A percentile compares a stretch with the other conserved stretches of the same genome.
These are phyloP conservation scores for Oncorhynchus masou DNA, from an alignment of 2,113 vertebrate species.

Conservation along the genomic window DNA sequence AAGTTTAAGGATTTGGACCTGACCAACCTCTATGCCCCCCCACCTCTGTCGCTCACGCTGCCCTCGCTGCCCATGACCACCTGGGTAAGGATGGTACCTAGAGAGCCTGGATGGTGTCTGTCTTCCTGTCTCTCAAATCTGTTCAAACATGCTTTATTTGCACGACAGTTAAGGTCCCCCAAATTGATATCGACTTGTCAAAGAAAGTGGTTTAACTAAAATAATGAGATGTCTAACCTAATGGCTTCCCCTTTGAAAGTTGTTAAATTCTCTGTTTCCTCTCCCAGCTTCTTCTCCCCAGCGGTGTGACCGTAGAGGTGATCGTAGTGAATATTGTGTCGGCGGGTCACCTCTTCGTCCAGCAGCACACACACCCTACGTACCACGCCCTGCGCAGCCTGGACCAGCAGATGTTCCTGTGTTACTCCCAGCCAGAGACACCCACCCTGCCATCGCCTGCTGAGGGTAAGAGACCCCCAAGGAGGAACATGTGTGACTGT, in stretches of 20 bases:
- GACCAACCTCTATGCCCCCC: constrained; percentile 86
- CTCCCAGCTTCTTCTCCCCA: constrained; percentile 87
- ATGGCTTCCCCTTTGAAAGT: not conserved
- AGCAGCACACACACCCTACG: constrained; percentile 95
- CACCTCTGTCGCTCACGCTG: constrained; percentile 76
- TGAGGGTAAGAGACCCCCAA: constrained; percentile 72
- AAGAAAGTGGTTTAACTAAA: no score
- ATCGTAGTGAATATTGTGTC: constrained; percentile 92
- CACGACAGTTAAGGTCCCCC: no score
- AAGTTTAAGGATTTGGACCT: constrained; percentile 95
- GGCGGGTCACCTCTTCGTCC: constrained; percentile 91
- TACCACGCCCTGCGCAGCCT: constrained; percentile 91
- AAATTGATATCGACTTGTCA: no score
- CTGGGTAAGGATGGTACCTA: constrained; percentile 80
- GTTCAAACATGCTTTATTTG: no score
- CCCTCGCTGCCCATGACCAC: constrained; percentile 91
- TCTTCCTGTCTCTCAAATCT: not conserved
- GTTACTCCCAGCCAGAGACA: constrained; percentile 90
- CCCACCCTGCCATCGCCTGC: constrained; percentile 89
- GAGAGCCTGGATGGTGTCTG: not conserved
- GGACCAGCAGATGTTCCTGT: constrained; percentile 95
- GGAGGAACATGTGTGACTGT: not conserved
- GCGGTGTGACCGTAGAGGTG: constrained; percentile 91
- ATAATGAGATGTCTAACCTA: not conserved
- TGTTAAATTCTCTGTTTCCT: not conserved